Evolutionary conservation across 2,797 vertebrate species (phyloP).

Genomic region (Esox lucius): DNA sequence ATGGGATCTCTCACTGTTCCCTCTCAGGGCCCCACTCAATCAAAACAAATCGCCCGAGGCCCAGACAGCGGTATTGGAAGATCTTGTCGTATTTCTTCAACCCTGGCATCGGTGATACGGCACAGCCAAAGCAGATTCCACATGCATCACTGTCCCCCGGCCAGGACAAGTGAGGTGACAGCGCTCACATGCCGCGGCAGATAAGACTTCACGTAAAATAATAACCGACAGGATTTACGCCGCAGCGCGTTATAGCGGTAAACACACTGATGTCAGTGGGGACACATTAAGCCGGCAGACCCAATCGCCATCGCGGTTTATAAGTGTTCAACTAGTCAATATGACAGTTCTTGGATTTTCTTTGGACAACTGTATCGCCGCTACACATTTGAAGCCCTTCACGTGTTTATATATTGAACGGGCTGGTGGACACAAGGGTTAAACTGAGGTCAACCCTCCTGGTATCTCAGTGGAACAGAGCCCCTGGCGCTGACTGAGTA

Average conservation of each 20-base stretch:
- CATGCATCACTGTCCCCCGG: not conserved
- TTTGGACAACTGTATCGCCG: not conserved
- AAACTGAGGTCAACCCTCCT: not conserved
- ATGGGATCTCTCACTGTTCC: not conserved
- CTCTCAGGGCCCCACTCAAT: constrained; percentile 1
- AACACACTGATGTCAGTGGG: not conserved
- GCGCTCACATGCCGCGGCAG: not conserved
- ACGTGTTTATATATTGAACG: not conserved
- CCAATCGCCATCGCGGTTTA: not conserved
- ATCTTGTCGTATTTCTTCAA: not conserved
- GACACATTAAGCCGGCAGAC: not conserved
- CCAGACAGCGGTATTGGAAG: not conserved
- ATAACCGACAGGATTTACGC: not conserved
- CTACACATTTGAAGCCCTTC: not conserved
- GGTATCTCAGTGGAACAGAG: not conserved
- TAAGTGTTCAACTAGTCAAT: not conserved
- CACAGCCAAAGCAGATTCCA: not conserved
- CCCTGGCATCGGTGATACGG: not conserved
- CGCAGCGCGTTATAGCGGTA: not conserved
- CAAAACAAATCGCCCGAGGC: not conserved
- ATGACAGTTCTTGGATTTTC: too few species aligned
- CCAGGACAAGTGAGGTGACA: not conserved
- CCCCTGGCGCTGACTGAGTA: not conserved
- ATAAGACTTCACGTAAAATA: constrained; percentile 1
- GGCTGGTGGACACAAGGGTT: not conserved